Percentiles rank a stretch among this genome's conserved stretches.
These are phyloP conservation scores for Hylomyscus alleni DNA, from an alignment of 2,797 vertebrate species.

Conservation along the genomic window DNA sequence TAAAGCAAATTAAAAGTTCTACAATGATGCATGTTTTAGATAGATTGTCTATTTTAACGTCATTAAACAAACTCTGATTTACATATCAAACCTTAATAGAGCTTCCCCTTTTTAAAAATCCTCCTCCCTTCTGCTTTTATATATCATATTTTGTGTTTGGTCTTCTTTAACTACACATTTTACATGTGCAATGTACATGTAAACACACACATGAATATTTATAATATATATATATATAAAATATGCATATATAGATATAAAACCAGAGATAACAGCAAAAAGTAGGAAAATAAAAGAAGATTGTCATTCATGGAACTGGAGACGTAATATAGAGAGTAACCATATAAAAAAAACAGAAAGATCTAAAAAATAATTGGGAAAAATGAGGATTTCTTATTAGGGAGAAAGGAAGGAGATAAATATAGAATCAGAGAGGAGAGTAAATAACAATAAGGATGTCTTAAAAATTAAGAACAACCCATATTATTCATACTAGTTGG, in stretches of 20 bases:
- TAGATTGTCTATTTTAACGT: neutral
- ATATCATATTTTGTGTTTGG: neutral
- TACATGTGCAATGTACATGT: neutral
- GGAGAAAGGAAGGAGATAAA: neutral
- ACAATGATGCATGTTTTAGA: neutral
- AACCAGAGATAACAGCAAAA: neutral
- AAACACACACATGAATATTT: neutral
- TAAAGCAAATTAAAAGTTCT: constrained; percentile 1
- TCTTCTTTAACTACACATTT: neutral
- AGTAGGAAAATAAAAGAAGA: neutral
- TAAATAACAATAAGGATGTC: neutral
- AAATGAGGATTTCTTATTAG: neutral
- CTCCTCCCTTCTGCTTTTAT: neutral
- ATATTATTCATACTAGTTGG: neutral
- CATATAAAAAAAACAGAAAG: neutral
- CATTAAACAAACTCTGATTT: neutral
- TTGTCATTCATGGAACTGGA: neutral
- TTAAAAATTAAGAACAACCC: neutral
- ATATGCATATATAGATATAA: neutral
- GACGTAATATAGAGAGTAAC: neutral
- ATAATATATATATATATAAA: neutral
- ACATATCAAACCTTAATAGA: neutral
- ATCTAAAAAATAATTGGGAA: neutral
- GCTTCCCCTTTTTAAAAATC: neutral
- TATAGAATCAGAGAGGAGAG: neutral